Percentiles rank a stretch among this genome's conserved stretches.
Conservation (phyloP, 1,140 invertebrate genomes). For the Drosophila burlai region DNA sequence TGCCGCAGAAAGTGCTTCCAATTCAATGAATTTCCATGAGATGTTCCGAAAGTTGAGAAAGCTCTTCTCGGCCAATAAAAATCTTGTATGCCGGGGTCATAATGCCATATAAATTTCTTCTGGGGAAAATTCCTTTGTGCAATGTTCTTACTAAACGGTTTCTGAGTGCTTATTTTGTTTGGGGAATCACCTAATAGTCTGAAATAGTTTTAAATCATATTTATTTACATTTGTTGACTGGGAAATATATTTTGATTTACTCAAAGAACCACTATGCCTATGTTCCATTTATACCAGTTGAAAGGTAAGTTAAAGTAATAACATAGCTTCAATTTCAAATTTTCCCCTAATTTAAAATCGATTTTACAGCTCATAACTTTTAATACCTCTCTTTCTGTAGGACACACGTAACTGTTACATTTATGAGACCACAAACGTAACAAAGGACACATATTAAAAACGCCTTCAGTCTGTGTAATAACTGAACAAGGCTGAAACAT, state of each 20-base stretch:
- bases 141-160: conserved; percentile 1
- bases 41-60: conserved; percentile 27
- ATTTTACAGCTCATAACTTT: not conserved
- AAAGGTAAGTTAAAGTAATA: too few species aligned
- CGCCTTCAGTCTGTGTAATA: not conserved
- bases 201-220: not conserved
- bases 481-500: not conserved
- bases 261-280: too few species aligned
- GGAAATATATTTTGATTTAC: not conserved
- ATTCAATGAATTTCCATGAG: conserved; percentile 46
- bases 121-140: not conserved
- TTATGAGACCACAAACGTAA: conserved; percentile 19
- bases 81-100: conserved; percentile 8
- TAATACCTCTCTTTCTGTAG: not conserved
- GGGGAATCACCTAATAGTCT: not conserved
- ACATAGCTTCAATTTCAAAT: not conserved
- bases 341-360: not conserved
- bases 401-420: conserved; percentile 1
- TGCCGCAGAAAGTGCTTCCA: conserved; percentile 38
- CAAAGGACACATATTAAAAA: conserved; percentile 20
- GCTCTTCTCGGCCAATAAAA: conserved; percentile 32
- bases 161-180: not conserved
- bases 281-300: too few species aligned
- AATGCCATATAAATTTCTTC: not conserved
- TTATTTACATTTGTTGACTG: not conserved